Conservation (phyloP, 2,113 vertebrate genomes). For the Rutilus rutilus region DNA sequence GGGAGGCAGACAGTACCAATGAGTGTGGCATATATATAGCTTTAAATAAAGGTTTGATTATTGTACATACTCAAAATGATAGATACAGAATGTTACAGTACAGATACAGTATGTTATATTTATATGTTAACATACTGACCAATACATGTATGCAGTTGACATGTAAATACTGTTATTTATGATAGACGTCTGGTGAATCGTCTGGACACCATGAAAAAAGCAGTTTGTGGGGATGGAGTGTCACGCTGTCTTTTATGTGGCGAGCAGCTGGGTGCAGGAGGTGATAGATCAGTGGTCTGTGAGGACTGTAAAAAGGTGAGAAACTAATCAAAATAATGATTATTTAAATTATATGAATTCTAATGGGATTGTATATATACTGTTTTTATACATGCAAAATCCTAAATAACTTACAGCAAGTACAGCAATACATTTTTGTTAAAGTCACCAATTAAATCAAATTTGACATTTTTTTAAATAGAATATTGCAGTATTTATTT, state of each 20-base stretch:
- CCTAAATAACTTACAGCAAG: neutral
- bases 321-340: neutral
- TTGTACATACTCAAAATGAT: no score
- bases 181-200: conserved; percentile 89
- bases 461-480: no score
- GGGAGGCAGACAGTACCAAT: no score
- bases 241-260: conserved; percentile 94
- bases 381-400: neutral
- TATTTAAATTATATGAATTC: neutral
- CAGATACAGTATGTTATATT: neutral
- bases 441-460: no score
- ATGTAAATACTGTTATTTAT: neutral
- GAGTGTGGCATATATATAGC: no score
- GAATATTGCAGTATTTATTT: no score
- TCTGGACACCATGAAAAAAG: conserved; percentile 93
- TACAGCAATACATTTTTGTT: neutral
- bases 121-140: neutral
- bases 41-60: no score
- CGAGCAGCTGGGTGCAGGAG: conserved; percentile 86
- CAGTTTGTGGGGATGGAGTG: conserved; percentile 88
- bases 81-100: no score
- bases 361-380: neutral
- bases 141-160: neutral
- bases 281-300: conserved; percentile 87
- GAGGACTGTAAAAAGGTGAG: conserved; percentile 97